These are phyloP conservation scores for Leptinotarsa rubiginosa DNA, from an alignment of 2,888 invertebrate genomes.

Conservation along the genomic window DNA sequence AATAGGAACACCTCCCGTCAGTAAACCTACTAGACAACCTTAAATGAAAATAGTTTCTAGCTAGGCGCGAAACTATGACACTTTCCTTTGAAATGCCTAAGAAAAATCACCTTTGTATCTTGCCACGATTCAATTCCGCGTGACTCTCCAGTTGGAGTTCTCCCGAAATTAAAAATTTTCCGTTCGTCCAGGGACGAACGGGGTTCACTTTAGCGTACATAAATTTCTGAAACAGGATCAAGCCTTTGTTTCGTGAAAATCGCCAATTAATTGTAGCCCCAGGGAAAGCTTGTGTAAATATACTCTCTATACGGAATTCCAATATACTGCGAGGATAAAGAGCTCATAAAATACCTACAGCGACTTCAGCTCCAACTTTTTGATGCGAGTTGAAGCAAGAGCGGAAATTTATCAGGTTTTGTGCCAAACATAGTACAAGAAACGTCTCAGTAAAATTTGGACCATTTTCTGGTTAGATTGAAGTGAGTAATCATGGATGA, in stretches of 20 bases:
- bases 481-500: not conserved
- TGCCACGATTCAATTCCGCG: conserved; percentile 29
- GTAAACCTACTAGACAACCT: not conserved
- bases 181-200: conserved; percentile 28
- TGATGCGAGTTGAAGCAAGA: conserved; percentile 16
- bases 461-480: not conserved
- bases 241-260: conserved; percentile 61
- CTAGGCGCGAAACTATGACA: not conserved
- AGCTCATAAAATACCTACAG: conserved; percentile 56
- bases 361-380: conserved; percentile 20
- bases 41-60: not conserved
- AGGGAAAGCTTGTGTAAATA: conserved; percentile 57
- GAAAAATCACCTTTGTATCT: conserved; percentile 22
- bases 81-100: not conserved
- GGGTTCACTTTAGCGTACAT: conserved; percentile 49
- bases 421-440: conserved; percentile 1
- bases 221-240: conserved; percentile 59
- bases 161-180: conserved; percentile 42
- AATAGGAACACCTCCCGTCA: no score
- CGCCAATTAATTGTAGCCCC: conserved; percentile 61
- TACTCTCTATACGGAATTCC: conserved; percentile 55
- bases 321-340: conserved; percentile 56
- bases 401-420: conserved; percentile 27
- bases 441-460: conserved; percentile 4
- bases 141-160: conserved; percentile 23